A percentile compares a stretch with the other conserved stretches of the same genome.
These are phyloP conservation scores for Dryobotodes eremita DNA, from an alignment of 2,888 invertebrate species.

Conservation along the genomic window DNA sequence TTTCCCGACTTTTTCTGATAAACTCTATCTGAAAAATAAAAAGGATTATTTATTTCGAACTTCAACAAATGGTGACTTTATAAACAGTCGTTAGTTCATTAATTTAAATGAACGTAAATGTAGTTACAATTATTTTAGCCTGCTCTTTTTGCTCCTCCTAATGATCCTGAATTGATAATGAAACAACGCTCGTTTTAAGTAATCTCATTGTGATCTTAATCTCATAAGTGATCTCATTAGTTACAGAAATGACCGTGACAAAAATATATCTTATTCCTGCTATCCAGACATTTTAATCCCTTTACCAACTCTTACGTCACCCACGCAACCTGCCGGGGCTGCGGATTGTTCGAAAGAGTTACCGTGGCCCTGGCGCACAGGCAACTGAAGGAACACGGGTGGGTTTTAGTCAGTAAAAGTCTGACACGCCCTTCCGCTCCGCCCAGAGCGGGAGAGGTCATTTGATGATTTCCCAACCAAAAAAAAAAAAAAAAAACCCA, in stretches of 20 bases:
- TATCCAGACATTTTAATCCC: conserved; percentile 20
- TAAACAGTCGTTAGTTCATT: not conserved
- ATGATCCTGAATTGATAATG: conserved; percentile 10
- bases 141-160: not conserved
- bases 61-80: not conserved
- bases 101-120: not conserved
- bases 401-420: too few relatives aligned
- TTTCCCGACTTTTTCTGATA: not conserved
- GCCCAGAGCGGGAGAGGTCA: too few relatives aligned
- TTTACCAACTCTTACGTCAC: conserved; percentile 13
- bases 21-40: not conserved
- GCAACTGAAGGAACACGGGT: too few relatives aligned
- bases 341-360: too few relatives aligned
- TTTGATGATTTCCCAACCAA: too few relatives aligned
- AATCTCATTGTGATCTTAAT: too few relatives aligned
- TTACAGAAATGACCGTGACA: not conserved
- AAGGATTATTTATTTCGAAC: not conserved
- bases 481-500: too few relatives aligned
- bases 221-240: conserved; percentile 24
- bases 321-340: too few relatives aligned
- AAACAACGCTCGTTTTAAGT: not conserved
- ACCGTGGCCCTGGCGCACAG: too few relatives aligned
- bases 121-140: not conserved
- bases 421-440: too few relatives aligned
- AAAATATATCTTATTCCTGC: conserved; percentile 22